Percentiles rank a stretch among this genome's conserved stretches.
These are phyloP conservation scores for Nipponacmea schrenckii DNA, from an alignment of 2,888 invertebrate genomes.

Conservation along the genomic window DNA sequence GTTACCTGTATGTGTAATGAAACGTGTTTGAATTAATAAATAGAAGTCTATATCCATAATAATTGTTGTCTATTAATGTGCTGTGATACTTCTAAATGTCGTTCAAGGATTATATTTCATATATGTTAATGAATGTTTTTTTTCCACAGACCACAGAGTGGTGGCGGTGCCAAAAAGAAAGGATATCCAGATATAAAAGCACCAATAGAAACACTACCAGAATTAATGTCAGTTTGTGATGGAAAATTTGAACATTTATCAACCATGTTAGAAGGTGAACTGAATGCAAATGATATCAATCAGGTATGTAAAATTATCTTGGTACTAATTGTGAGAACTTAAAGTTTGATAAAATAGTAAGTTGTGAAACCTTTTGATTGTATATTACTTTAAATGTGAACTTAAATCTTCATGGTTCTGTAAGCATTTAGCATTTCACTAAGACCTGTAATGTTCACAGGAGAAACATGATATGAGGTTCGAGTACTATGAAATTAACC, in stretches of 20 bases:
- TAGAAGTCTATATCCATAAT: no score
- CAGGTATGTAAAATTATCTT: constrained; percentile 73
- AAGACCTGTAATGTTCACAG: no score
- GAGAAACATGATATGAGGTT: no score
- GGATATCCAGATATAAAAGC: constrained; percentile 31
- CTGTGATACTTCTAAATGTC: no score
- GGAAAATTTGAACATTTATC: constrained; percentile 75
- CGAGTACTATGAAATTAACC: no score
- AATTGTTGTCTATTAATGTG: no score
- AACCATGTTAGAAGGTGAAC: constrained; percentile 74
- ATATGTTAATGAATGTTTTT: no score
- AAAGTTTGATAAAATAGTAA: neutral
- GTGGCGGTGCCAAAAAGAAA: constrained; percentile 33
- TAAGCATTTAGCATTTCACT: no score
- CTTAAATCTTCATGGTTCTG: no score
- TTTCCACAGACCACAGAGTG: constrained; percentile 25
- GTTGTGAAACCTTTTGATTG: neutral
- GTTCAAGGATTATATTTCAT: no score
- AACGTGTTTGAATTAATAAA: no score
- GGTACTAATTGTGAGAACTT: neutral
- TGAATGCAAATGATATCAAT: constrained; percentile 78
- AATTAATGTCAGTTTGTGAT: constrained; percentile 72
- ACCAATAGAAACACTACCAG: constrained; percentile 71
- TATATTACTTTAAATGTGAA: neutral
- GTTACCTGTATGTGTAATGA: no score